phyloP scores from a whole-genome alignment of 2,797 vertebrate species.

The Gobionotothen gibberifrons region DNA sequence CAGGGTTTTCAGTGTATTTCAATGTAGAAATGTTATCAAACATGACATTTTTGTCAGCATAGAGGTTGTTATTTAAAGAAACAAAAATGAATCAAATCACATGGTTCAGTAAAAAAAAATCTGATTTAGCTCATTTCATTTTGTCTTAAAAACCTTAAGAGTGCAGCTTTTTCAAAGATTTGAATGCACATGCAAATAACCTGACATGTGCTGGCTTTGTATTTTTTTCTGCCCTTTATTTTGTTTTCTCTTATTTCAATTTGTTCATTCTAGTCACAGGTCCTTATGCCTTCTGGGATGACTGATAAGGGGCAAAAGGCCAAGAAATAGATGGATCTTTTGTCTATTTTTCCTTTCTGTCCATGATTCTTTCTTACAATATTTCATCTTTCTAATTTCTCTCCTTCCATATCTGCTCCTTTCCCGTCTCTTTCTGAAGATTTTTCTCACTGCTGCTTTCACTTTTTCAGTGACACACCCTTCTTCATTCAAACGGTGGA shows the following conservation, averaged over 20 bases:
- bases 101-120: not conserved
- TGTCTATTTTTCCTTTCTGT: not conserved
- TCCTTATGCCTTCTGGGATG: conserved; percentile 7
- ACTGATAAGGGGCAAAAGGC: not conserved
- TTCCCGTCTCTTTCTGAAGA: not conserved
- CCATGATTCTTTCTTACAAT: not conserved
- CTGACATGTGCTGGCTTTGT: not conserved
- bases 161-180: not conserved
- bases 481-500: conserved; percentile 10
- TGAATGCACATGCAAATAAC: not conserved
- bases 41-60: not conserved
- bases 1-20: not conserved
- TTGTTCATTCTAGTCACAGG: not conserved
- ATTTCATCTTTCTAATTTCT: not conserved
- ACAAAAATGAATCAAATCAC: not conserved
- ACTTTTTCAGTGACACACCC: not conserved
- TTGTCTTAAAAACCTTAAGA: too few relatives aligned
- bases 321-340: not conserved
- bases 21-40: not conserved
- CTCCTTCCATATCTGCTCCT: not conserved
- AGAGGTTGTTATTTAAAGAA: not conserved
- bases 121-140: not conserved
- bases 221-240: conserved; percentile 21
- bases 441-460: conserved; percentile 2
- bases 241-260: conserved; percentile 9